A percentile compares a stretch with the other conserved stretches of the same genome.
Evolutionary conservation across 2,888 invertebrate species (phyloP).

Genomic region (Microctonus brassicae): DNA sequence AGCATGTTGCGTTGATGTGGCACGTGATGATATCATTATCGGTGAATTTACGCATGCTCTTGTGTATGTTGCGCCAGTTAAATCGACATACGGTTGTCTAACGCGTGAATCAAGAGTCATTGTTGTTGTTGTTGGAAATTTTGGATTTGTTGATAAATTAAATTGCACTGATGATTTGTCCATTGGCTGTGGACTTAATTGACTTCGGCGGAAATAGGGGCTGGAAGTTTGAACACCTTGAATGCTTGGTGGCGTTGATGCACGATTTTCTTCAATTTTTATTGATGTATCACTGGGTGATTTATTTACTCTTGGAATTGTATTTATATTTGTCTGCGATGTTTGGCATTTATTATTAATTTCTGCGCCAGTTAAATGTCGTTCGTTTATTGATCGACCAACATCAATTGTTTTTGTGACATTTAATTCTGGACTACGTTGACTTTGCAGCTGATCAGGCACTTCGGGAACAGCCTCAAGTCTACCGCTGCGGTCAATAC

Average conservation of each 20-base stretch:
- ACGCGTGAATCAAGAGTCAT: constrained; percentile 39
- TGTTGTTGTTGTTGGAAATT: constrained; percentile 43
- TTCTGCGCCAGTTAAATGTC: constrained; percentile 53
- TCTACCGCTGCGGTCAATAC: constrained; percentile 59
- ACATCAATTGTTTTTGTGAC: constrained; percentile 5
- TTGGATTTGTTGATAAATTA: constrained; percentile 37
- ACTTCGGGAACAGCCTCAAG: constrained; percentile 64
- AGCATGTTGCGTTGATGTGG: neutral
- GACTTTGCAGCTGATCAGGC: constrained; percentile 53
- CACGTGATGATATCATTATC: constrained; percentile 11
- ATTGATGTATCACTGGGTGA: constrained; percentile 35
- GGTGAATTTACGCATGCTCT: constrained; percentile 32
- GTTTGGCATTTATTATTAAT: constrained; percentile 39
- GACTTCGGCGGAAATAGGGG: constrained; percentile 43
- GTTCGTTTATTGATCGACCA: constrained; percentile 45
- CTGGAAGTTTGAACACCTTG: constrained; percentile 26
- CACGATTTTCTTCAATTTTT: constrained; percentile 30
- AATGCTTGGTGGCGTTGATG: constrained; percentile 32
- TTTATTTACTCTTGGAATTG: constrained; percentile 39
- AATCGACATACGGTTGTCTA: constrained; percentile 43
- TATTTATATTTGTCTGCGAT: constrained; percentile 25
- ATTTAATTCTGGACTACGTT: constrained; percentile 32
- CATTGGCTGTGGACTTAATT: constrained; percentile 20
- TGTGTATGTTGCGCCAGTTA: constrained; percentile 44
- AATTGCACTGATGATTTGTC: constrained; percentile 31